Evolutionary conservation across 2,888 invertebrate species (phyloP), one percentile per base, ranked within the genome.

Genomic region (Eilema griseolum): DNA sequence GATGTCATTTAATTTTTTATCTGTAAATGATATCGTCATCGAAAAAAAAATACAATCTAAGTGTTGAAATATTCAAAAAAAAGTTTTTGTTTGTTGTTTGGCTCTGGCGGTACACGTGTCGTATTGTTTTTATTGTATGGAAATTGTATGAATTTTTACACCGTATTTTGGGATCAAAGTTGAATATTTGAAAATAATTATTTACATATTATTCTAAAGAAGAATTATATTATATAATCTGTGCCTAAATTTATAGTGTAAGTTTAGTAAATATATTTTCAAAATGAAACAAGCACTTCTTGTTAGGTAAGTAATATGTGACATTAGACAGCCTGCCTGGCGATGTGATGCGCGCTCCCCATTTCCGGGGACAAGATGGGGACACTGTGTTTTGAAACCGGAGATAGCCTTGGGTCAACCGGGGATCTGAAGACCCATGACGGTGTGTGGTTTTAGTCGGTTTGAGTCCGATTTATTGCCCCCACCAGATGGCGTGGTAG

Each of bases 71-170:
- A 79, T 79, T 76, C 76, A 31, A 62, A 56, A 62, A 56, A 67
- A 71, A 73, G 66, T 65, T 56, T 61, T 68, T 72, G 67, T 23
- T 52, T 61, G 73, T 52, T 61, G 73, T 70, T 69, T 79, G 76
- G 72, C 65, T 61, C 37, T 68, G 24, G 72, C 71, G 61, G 61
- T 33, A 81, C 72, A 71, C 66, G 62, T 56, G 65, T 70, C 73
- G 75, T 82, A 75, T 80, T 72, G 33, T 68, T 12, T 12, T 67
- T 74, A 79, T 81, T 82, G 78, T 77, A 81, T 82, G 79, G 60
- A 70, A 83, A 82, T 83, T 60, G 59, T 20, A 37, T 74, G 70
- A 66, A 71, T 74, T 74, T 67, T 57, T 66, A 75, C 70, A 24
- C 65, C 66, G n/a, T 7, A 31, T 28, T 31, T 16, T 16, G 23